Base-by-base conservation (phyloP, 1,140 invertebrate species). In the Drosophila oshimai region DNA sequence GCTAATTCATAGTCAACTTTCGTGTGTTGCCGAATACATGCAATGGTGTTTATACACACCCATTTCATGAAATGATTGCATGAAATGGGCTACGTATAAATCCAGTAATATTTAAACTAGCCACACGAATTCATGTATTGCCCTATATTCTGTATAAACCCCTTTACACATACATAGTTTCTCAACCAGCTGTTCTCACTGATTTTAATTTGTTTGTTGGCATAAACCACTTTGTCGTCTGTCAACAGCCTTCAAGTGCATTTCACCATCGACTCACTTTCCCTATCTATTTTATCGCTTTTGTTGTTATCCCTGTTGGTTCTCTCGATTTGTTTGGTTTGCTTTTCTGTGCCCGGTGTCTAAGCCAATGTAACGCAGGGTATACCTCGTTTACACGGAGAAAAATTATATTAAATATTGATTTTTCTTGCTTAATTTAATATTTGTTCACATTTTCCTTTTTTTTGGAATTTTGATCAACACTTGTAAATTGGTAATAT, bases 291-390 rank as follows among this genome's bases (percentile, higher is more conserved):
- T 39, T 31, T 12, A 54, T 54, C 33, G 20, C 18, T 41, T 47
- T 70, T 39, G 12, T 31, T 68, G 29, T 46, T 54, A 46, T 46
- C 39, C 12, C 54, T 36, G 37, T 33, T 33, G 58, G 57, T 15
- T 10, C 41, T 36, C 39, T 46, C 39, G 55, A 45, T 64, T 61
- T 61, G 55, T 44, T 34, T 44, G 39, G 22, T 20, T 64, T 57
- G 17, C 4, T 28, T 46, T 36, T 24, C 29, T 28, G 29, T 2
- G 18, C 5, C 7, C 44, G 24, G 18, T 46, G 33, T 29, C 33
- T 37, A 34, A 34, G 55, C 24, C 29, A 28, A 50, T 37, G 28
- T 51, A 29, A 51, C n/a, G 13, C 13, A 12, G 28, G 12, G 29
- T 54, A 7, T 58, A n/a, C 20, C 15, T 2, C 13, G 12, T 18